phyloP scores from a whole-genome alignment of 2,888 invertebrate genomes.

The Lingula anatina region DNA sequence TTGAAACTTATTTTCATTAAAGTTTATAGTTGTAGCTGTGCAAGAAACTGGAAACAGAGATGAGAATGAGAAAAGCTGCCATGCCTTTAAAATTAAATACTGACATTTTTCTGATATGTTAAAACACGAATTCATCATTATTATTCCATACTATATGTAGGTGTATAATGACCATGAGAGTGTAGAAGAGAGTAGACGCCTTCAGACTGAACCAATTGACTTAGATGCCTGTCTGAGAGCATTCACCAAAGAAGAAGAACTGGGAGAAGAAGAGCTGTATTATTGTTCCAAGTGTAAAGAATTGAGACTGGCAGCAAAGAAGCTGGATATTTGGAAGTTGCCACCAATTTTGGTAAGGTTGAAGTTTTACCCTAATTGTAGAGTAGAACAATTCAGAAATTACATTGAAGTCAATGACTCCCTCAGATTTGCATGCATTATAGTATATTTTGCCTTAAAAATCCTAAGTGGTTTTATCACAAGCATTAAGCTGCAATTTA shows the following conservation, averaged over 20 bases:
- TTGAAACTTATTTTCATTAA: too few relatives aligned
- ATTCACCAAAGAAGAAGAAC: constrained; percentile 80
- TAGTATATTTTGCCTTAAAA: too few relatives aligned
- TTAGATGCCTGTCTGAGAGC: constrained; percentile 78
- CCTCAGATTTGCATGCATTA: background rate
- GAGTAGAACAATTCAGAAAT: too few relatives aligned
- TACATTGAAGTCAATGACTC: background rate
- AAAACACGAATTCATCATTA: too few relatives aligned
- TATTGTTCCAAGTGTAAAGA: constrained; percentile 79
- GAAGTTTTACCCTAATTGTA: too few relatives aligned
- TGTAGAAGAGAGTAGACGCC: constrained; percentile 64
- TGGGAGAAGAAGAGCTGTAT: constrained; percentile 73
- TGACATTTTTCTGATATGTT: too few relatives aligned
- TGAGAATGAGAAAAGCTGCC: too few relatives aligned
- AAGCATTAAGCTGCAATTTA: background rate
- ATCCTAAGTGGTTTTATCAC: too few relatives aligned
- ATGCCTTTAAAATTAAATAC: too few relatives aligned
- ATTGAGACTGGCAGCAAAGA: constrained; percentile 81
- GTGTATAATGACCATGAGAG: constrained; percentile 72
- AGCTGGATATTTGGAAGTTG: constrained; percentile 84
- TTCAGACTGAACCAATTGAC: constrained; percentile 77
- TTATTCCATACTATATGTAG: too few relatives aligned
- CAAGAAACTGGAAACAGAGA: too few relatives aligned
- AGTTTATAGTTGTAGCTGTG: too few relatives aligned
- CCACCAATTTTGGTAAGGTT: constrained; percentile 74